Percentiles rank a stretch among this genome's conserved stretches.
Conservation (phyloP, 2,888 invertebrate genomes). For the Sarcophaga variegata region DNA sequence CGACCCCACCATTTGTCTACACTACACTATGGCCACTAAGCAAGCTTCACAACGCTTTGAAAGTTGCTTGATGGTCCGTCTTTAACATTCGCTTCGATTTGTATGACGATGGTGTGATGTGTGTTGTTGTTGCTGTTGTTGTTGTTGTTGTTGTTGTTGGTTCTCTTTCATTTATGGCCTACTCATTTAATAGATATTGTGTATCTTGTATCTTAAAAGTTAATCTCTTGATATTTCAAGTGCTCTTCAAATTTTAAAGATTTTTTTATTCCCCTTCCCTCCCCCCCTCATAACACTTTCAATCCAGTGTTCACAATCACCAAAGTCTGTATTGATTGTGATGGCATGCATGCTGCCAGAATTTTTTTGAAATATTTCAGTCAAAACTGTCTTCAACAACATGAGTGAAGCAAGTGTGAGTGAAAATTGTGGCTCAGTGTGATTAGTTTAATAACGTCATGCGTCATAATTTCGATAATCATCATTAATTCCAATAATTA, state of each 20-base stretch:
- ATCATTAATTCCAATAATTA: too few relatives aligned
- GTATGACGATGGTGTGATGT: too few relatives aligned
- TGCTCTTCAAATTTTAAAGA: constrained; percentile 38
- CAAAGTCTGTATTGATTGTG: not conserved
- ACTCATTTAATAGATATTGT: constrained; percentile 57
- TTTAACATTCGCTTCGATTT: too few relatives aligned
- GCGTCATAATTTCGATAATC: constrained; percentile 9
- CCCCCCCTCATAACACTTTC: constrained; percentile 50
- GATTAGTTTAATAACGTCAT: constrained; percentile 69
- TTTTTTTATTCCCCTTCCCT: not conserved
- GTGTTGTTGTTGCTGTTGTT: too few relatives aligned
- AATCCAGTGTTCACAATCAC: not conserved
- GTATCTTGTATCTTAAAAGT: constrained; percentile 55
- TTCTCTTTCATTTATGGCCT: constrained; percentile 19
- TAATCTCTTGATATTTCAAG: constrained; percentile 56
- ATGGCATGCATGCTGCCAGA: constrained; percentile 5
- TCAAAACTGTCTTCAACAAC: not conserved
- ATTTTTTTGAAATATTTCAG: not conserved
- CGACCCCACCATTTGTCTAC: too few relatives aligned
- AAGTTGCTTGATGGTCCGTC: too few relatives aligned
- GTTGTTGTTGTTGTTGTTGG: too few relatives aligned
- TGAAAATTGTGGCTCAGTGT: constrained; percentile 10
- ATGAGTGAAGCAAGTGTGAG: constrained; percentile 20
- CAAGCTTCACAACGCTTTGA: too few relatives aligned
- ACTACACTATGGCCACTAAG: too few relatives aligned